Percentiles rank a stretch among this genome's conserved stretches.
Conservation (phyloP, 2,113 vertebrate species). For the Mormyrus iriodes region DNA sequence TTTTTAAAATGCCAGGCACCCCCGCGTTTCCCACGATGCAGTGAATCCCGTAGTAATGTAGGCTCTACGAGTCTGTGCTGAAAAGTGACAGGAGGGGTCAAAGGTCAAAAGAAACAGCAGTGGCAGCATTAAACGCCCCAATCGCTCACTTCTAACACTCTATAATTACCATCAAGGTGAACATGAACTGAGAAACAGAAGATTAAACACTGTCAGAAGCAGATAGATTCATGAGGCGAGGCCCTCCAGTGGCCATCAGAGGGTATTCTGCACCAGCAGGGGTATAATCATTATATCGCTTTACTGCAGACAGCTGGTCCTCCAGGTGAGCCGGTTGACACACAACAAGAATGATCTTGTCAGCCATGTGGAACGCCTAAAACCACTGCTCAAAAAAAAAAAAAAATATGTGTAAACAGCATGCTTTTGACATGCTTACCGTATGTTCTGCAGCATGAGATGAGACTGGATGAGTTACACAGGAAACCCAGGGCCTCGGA, state of each 20-base stretch:
- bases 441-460: background rate
- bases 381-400: background rate
- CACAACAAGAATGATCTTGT: conserved; percentile 16
- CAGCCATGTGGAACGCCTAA: background rate
- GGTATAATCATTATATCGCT: conserved; percentile 4
- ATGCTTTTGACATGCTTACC: background rate
- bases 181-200: background rate
- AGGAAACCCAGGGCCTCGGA: too few relatives aligned
- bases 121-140: background rate
- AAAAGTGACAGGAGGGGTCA: background rate
- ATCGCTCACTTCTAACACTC: conserved; percentile 2
- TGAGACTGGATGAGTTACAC: background rate
- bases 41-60: background rate
- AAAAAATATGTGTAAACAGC: background rate
- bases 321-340: background rate
- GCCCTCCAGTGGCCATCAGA: background rate
- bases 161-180: conserved; percentile 1
- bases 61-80: background rate
- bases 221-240: background rate
- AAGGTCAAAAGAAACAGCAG: background rate
- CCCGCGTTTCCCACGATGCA: background rate
- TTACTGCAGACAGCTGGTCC: conserved; percentile 1
- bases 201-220: background rate
- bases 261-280: background rate
- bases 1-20: background rate